phyloP scores from a whole-genome alignment of 2,888 invertebrate genomes.

The Allophyes oxyacanthae region DNA sequence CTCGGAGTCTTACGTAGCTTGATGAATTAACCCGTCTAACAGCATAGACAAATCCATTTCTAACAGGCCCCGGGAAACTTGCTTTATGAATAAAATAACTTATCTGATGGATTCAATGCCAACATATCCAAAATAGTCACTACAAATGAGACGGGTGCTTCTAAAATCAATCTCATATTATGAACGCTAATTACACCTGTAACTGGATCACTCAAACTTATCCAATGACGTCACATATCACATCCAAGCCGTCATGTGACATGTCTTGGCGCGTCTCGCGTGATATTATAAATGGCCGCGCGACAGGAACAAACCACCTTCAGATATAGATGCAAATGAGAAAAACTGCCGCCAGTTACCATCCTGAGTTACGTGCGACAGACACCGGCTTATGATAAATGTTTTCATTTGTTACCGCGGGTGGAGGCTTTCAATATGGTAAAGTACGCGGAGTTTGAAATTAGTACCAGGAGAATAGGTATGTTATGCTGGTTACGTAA shows the following conservation, averaged over 20 bases:
- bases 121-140: no score
- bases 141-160: no score
- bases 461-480: constrained; percentile 1
- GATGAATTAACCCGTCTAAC: no score
- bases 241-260: background rate
- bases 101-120: no score
- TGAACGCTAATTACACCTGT: constrained; percentile 11
- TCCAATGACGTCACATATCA: constrained; percentile 7
- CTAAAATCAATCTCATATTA: no score
- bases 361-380: constrained; percentile 3
- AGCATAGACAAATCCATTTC: no score
- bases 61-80: no score
- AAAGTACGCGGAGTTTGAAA: background rate
- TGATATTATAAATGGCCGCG: constrained; percentile 36
- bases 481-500: background rate
- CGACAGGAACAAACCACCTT: constrained; percentile 34
- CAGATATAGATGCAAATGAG: constrained; percentile 51
- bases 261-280: constrained; percentile 14
- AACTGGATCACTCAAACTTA: constrained; percentile 5
- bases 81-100: no score
- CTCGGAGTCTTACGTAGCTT: no score
- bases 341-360: constrained; percentile 31
- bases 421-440: background rate
- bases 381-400: constrained; percentile 32
- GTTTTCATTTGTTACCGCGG: constrained; percentile 25